Base-by-base conservation (phyloP, 2,888 invertebrate genomes). In the Anorthoa munda region DNA sequence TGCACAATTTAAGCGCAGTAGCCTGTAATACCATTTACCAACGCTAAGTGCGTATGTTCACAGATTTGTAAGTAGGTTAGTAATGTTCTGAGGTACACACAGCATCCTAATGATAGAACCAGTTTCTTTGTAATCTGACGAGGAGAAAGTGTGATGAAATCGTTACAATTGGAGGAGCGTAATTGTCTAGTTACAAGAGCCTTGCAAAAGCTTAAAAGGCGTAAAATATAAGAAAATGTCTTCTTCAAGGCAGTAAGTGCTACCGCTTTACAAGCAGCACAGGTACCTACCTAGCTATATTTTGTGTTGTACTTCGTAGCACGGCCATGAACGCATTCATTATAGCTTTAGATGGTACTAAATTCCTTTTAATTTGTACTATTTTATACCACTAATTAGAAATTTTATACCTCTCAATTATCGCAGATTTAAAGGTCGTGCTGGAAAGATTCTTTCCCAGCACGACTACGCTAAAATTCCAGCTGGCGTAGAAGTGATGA, bases 61-160 rank as follows among this genome's bases (percentile, higher is more conserved):
- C 55, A 68, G 82, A 70, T 53, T 48, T 15, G 7, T 31, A 82
- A 82, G 70, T 65, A 65, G 64, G 65, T 77, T 51, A 59, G n/a
- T 48, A 61, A 75, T 39, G 15, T 21, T 18, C n/a, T 2, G 11
- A 58, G 51, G 58, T 58, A 31, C 61, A 18, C 26, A 18, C 82
- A 82, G 79, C 78, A 82, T 79, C 82, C 3, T 78, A 79, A 79
- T 68, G 31, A 61, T 17, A 26, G 45, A 51, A 73, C 68, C 46
- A 66, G 80, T 83, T 77, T 50, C 39, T 58, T 66, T 50, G 50
- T 68, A 26, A 83, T 68, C 48, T 55, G 13, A 2, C 1, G 46
- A 13, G 26, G 72, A 66, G 80, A 83, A 80, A 80, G 79, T 68
- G 23, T 17, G 13, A 61, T 72, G 21, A 45, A 26, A 76, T 64